Conservation (phyloP, 1,140 invertebrate genomes). For the Scaptomyza graminum region DNA sequence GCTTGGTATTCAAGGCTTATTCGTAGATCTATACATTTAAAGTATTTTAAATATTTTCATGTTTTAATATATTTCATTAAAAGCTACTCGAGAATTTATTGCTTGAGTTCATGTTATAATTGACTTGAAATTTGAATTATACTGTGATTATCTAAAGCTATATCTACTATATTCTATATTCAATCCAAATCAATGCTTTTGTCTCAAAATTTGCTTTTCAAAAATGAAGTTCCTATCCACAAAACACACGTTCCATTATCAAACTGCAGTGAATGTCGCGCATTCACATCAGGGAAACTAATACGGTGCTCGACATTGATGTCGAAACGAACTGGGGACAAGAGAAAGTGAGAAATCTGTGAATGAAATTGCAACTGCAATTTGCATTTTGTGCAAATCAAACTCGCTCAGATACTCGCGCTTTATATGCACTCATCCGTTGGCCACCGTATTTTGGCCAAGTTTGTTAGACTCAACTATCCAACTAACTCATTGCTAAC, state of each 20-base stretch:
- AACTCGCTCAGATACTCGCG: not conserved
- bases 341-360: conserved; percentile 21
- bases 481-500: not conserved
- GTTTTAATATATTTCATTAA: no score
- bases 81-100: no score
- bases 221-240: not conserved
- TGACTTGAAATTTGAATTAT: no score
- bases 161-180: no score
- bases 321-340: not conserved
- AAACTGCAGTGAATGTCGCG: conserved; percentile 19
- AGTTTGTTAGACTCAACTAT: conserved; percentile 39
- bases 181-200: no score
- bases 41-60: no score
- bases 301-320: conserved; percentile 15
- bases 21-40: no score
- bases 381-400: conserved; percentile 33
- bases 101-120: no score
- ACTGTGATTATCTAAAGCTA: no score
- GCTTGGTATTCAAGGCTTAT: no score
- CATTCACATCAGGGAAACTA: conserved; percentile 23
- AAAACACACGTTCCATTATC: not conserved
- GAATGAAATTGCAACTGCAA: conserved; percentile 42
- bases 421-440: conserved; percentile 12
- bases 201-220: no score
- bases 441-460: conserved; percentile 37